These are phyloP conservation scores for Hypsibius dujardini DNA, from an alignment of 1,140 invertebrate species.

Conservation along the genomic window DNA sequence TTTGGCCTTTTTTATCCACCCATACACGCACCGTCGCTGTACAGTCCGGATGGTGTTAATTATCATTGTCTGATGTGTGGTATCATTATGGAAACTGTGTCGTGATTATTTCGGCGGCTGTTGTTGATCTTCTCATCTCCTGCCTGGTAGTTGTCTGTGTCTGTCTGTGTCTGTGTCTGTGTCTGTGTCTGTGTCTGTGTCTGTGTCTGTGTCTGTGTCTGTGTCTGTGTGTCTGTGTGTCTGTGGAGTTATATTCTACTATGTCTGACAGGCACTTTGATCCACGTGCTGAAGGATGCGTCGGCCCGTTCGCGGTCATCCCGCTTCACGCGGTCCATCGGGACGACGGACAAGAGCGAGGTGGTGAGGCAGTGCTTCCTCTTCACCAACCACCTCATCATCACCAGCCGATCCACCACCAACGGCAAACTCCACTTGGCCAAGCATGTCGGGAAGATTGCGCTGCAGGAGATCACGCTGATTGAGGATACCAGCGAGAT, in stretches of 20 bases:
- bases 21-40: no score
- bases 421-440: conserved; percentile 67
- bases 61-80: no score
- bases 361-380: conserved; percentile 60
- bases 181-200: no score
- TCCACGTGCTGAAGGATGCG: conserved; percentile 46
- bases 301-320: conserved; percentile 42
- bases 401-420: conserved; percentile 56
- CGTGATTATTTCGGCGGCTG: no score
- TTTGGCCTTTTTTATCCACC: no score
- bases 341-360: conserved; percentile 49
- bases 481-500: conserved; percentile 49
- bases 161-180: neutral
- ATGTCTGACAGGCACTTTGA: conserved; percentile 44
- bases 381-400: conserved; percentile 67
- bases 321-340: conserved; percentile 33
- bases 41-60: no score
- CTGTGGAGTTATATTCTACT: conserved; percentile 23
- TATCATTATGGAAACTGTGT: no score
- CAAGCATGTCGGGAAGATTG: conserved; percentile 56
- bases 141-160: neutral
- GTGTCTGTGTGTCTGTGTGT: conserved; percentile 27
- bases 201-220: no score
- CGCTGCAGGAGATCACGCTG: conserved; percentile 60
- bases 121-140: no score